A percentile compares a stretch with the other conserved stretches of the same genome.
Evolutionary conservation across 2,888 invertebrate genomes (phyloP).

Genomic region (Eristalis pertinax): DNA sequence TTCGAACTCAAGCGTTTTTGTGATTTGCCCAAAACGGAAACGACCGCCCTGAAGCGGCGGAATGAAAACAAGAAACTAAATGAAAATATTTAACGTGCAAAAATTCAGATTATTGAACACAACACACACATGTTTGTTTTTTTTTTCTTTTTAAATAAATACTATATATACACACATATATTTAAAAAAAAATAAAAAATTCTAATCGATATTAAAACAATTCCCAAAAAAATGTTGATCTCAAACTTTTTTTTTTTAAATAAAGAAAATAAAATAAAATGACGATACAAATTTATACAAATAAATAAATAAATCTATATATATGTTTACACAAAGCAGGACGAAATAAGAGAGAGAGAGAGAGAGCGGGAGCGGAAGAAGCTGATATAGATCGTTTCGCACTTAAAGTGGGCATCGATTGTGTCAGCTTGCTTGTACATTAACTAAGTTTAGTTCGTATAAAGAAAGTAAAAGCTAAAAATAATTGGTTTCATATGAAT

Average conservation of each 20-base stretch:
- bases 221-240: conserved; percentile 82
- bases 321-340: conserved; percentile 71
- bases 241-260: conserved; percentile 77
- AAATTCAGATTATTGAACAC: conserved; percentile 25
- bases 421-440: conserved; percentile 51
- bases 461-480: too few relatives aligned
- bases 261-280: conserved; percentile 55
- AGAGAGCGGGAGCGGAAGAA: neutral
- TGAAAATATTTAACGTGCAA: conserved; percentile 68
- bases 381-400: conserved; percentile 5
- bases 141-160: conserved; percentile 40
- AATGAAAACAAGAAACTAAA: conserved; percentile 56
- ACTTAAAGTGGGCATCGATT: conserved; percentile 51
- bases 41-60: conserved; percentile 6
- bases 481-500: neutral
- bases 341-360: conserved; percentile 40
- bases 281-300: conserved; percentile 72
- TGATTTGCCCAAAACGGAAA: conserved; percentile 68
- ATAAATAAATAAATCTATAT: conserved; percentile 71
- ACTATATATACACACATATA: conserved; percentile 32
- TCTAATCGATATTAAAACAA: conserved; percentile 77
- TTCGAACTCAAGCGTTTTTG: conserved; percentile 17
- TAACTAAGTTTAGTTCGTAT: conserved; percentile 50
- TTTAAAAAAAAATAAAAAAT: conserved; percentile 68
- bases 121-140: neutral